Conservation (phyloP, 2,888 invertebrate genomes). For the Dilophus febrilis region DNA sequence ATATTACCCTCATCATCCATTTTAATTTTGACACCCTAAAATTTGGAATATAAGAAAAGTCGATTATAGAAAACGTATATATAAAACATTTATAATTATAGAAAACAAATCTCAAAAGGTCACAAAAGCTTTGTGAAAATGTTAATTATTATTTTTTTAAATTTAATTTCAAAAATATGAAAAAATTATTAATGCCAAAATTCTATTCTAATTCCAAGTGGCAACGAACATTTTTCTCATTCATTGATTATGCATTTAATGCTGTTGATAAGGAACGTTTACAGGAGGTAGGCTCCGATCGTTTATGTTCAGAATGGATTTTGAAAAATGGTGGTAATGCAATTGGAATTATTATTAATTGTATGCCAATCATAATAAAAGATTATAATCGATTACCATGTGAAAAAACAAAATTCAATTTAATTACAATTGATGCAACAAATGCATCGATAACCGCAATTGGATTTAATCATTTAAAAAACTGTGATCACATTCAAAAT, state of each 20-base stretch:
- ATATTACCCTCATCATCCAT: conserved; percentile 58
- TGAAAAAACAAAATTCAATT: conserved; percentile 29
- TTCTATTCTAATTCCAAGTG: too few species aligned
- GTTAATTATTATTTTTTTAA: too few species aligned
- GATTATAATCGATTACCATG: conserved; percentile 57
- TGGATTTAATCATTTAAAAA: conserved; percentile 67
- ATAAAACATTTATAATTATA: too few species aligned
- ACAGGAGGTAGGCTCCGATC: conserved; percentile 63
- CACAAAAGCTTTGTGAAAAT: too few species aligned
- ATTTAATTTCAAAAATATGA: too few species aligned
- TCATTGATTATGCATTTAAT: conserved; percentile 1
- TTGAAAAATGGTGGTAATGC: conserved; percentile 64
- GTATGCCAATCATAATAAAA: too few species aligned
- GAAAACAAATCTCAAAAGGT: too few species aligned
- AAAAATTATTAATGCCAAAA: too few species aligned
- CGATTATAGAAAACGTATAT: too few species aligned
- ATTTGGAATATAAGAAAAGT: too few species aligned
- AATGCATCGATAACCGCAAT: conserved; percentile 64
- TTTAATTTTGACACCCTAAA: conserved; percentile 49
- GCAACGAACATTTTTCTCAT: too few species aligned
- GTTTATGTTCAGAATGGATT: conserved; percentile 86
- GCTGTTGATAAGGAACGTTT: conserved; percentile 47
- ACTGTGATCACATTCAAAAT: conserved; percentile 50
- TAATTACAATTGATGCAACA: conserved; percentile 63
- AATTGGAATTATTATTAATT: too few species aligned